These are phyloP conservation scores for Desoria tigrina DNA, from an alignment of 2,888 invertebrate genomes.

Conservation along the genomic window DNA sequence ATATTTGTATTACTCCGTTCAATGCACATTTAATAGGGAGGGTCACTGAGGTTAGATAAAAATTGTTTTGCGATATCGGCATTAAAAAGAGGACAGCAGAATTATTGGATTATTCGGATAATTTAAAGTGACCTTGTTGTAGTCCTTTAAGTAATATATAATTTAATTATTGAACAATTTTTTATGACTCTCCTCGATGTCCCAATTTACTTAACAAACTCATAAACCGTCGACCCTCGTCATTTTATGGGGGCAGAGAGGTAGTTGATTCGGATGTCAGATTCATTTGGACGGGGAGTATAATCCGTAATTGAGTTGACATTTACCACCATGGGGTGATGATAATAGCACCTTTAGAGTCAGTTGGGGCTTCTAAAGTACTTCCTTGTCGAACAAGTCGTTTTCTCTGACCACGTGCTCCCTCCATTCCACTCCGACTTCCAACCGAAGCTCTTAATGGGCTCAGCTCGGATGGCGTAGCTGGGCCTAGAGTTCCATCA, in stretches of 20 bases:
- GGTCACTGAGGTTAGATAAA: too few species aligned
- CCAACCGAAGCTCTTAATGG: constrained; percentile 30
- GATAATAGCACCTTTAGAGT: constrained; percentile 66
- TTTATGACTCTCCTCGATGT: neutral
- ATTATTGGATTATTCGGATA: too few species aligned
- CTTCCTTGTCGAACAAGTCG: constrained; percentile 74
- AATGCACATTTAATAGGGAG: too few species aligned
- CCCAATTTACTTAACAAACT: constrained; percentile 10
- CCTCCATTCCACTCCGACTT: neutral
- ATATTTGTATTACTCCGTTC: too few species aligned
- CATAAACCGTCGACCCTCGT: neutral
- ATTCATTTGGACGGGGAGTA: constrained; percentile 1
- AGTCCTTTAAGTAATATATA: too few species aligned
- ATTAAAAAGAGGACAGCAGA: too few species aligned
- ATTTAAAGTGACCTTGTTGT: too few species aligned
- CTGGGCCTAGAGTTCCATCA: constrained; percentile 6
- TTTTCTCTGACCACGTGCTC: constrained; percentile 26
- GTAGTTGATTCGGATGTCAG: constrained; percentile 3
- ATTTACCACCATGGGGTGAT: constrained; percentile 21
- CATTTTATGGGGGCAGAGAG: neutral
- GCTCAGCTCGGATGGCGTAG: constrained; percentile 35
- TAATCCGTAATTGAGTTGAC: constrained; percentile 18
- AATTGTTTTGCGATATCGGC: too few species aligned
- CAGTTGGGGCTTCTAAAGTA: constrained; percentile 77
- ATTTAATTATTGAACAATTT: too few species aligned